phyloP scores from a whole-genome alignment of 2,113 vertebrate genomes.

The Litocranius walleri region DNA sequence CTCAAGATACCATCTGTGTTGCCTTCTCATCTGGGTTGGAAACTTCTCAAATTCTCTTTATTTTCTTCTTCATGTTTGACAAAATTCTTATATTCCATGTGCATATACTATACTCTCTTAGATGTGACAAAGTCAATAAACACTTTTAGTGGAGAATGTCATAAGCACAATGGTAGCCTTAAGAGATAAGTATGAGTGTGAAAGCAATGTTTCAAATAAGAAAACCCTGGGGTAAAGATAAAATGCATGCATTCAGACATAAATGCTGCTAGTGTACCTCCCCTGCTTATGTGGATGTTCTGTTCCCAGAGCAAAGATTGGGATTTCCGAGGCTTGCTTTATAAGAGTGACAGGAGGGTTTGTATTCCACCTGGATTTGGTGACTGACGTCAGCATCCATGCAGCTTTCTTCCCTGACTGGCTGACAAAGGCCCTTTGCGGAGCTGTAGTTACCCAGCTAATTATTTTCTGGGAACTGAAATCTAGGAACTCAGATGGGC shows the following conservation, averaged over 20 bases:
- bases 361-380: not conserved
- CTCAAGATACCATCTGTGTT: not conserved
- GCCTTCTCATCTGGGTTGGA: not conserved
- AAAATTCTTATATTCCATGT: not conserved
- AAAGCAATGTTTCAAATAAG: not conserved
- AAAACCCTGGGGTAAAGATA: not conserved
- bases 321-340: not conserved
- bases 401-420: not conserved
- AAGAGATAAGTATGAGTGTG: not conserved
- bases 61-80: not conserved
- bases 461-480: conserved; percentile 16
- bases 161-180: not conserved
- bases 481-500: not conserved
- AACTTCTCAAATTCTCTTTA: not conserved
- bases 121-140: not conserved
- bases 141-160: not conserved
- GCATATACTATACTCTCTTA: not conserved
- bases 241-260: not conserved
- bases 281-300: not conserved
- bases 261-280: not conserved
- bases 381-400: fast-evolving
- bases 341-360: not conserved
- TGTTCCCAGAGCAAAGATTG: not conserved
- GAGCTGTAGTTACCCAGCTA: not conserved
- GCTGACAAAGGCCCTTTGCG: not conserved